These are phyloP conservation scores for Melanotaenia nigrans DNA, from an alignment of 2,797 vertebrate genomes.

Conservation along the genomic window DNA sequence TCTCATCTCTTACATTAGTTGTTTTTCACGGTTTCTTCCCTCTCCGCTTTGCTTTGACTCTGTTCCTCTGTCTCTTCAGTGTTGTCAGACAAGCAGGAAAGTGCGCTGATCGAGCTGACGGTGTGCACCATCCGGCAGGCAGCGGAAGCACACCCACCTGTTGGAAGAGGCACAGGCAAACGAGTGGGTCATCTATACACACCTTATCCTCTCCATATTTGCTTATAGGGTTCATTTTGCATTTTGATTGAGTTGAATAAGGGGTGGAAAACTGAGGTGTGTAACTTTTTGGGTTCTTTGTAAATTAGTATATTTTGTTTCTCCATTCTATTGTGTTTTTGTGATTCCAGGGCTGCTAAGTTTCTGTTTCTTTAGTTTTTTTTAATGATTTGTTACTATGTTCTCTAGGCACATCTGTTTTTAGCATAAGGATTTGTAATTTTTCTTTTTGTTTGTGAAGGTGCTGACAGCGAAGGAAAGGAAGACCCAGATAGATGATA, in stretches of 20 bases:
- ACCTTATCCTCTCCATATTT: neutral
- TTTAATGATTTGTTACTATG: neutral
- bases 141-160: conserved; percentile 97
- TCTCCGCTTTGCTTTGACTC: neutral
- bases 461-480: conserved; percentile 98
- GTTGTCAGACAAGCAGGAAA: conserved; percentile 97
- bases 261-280: neutral
- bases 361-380: neutral
- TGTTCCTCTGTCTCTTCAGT: conserved; percentile 74
- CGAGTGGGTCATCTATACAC: conserved; percentile 81
- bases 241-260: neutral
- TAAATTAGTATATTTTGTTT: neutral
- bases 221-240: neutral
- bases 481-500: conserved; percentile 98
- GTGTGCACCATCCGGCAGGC: conserved; percentile 98
- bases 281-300: neutral
- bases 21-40: neutral
- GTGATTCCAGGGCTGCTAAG: neutral
- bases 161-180: conserved; percentile 98
- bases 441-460: conserved; percentile 73
- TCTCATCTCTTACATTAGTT: conserved; percentile 9
- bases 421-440: neutral
- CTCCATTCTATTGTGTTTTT: neutral
- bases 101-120: conserved; percentile 94
- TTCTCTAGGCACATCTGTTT: neutral